Conservation (phyloP, 2,888 invertebrate species). For the Abrostola triplasia region DNA sequence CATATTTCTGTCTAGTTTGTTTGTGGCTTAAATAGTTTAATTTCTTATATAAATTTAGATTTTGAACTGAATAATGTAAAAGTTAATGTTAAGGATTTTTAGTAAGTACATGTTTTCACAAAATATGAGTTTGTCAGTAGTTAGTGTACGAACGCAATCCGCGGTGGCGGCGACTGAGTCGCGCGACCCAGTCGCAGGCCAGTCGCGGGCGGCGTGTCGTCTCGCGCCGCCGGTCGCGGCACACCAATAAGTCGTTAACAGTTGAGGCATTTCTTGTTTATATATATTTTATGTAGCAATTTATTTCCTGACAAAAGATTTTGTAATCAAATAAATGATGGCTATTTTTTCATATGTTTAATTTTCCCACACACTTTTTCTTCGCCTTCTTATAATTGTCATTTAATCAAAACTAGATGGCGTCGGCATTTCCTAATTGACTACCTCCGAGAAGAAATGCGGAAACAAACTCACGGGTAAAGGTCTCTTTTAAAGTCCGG, state of each 20-base stretch:
- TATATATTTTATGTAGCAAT: constrained; percentile 85
- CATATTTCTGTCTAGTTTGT: constrained; percentile 55
- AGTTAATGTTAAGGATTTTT: constrained; percentile 64
- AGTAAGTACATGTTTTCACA: constrained; percentile 67
- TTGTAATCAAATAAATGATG: constrained; percentile 87
- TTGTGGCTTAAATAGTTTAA: constrained; percentile 63
- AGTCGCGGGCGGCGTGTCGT: constrained; percentile 2
- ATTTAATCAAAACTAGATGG: too few relatives aligned
- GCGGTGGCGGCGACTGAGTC: constrained; percentile 14
- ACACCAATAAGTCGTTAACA: constrained; percentile 58
- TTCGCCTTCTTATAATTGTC: too few relatives aligned
- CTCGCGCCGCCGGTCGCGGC: constrained; percentile 24
- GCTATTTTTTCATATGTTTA: constrained; percentile 75
- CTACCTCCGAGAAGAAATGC: too few relatives aligned
- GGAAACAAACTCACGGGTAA: too few relatives aligned
- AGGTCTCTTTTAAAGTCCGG: too few relatives aligned
- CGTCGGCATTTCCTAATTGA: too few relatives aligned
- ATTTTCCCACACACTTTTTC: too few relatives aligned
- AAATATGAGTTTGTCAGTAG: constrained; percentile 57
- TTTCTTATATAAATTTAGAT: constrained; percentile 63
- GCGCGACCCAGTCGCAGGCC: constrained; percentile 12
- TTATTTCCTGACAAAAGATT: constrained; percentile 85
- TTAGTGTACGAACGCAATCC: constrained; percentile 3
- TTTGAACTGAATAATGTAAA: constrained; percentile 71
- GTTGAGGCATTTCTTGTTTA: constrained; percentile 81